Evolutionary conservation across 2,888 invertebrate genomes (phyloP).

Genomic region (Xanthorhoe designata): DNA sequence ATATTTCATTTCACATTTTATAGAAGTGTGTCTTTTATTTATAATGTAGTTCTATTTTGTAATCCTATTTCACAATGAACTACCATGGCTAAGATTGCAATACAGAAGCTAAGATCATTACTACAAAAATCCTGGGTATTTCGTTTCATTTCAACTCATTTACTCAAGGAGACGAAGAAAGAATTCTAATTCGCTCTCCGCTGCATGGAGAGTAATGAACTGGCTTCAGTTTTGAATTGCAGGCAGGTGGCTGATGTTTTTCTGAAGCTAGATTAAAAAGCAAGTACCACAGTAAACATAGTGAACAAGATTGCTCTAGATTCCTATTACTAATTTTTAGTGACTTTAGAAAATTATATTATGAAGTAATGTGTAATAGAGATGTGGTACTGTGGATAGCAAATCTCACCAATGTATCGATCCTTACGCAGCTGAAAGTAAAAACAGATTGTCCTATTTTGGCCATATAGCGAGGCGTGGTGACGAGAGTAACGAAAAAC

Average conservation of each 20-base stretch:
- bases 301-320: neutral
- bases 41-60: no score
- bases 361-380: no score
- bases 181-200: conserved; percentile 50
- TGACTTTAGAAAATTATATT: no score
- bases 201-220: conserved; percentile 50
- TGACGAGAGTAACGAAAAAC: no score
- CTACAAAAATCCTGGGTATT: conserved; percentile 48
- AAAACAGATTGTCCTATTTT: no score
- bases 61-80: conserved; percentile 15
- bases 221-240: conserved; percentile 37
- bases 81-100: conserved; percentile 30
- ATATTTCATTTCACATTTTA: no score
- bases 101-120: conserved; percentile 42
- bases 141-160: conserved; percentile 51
- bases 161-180: conserved; percentile 50
- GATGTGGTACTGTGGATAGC: no score
- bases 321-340: neutral
- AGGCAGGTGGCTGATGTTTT: conserved; percentile 15
- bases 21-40: no score
- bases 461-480: no score
- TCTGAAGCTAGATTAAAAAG: neutral
- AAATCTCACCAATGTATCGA: no score
- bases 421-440: no score
- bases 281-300: neutral